Evolutionary conservation across 2,113 vertebrate species (phyloP).

Genomic region (Atlantisia rogersi): DNA sequence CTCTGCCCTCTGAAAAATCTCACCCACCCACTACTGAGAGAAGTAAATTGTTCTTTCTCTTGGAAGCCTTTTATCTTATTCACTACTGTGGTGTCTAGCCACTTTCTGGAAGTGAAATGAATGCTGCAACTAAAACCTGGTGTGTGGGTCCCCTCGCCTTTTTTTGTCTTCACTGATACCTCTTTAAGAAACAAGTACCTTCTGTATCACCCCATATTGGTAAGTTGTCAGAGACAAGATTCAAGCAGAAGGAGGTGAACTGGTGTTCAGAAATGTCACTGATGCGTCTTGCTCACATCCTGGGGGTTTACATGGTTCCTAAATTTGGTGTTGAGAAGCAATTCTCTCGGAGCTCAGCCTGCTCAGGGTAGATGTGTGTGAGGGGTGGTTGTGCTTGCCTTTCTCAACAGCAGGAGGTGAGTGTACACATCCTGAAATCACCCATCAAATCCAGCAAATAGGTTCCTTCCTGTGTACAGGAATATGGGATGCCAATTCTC

Average conservation of each 20-base stretch:
- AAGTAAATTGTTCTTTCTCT: not conserved
- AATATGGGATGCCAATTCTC: not conserved
- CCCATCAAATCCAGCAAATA: not conserved
- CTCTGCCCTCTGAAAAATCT: not conserved
- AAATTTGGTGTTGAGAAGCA: not conserved
- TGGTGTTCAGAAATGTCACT: not conserved
- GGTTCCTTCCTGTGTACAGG: not conserved
- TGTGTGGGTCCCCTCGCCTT: not conserved
- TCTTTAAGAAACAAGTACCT: not conserved
- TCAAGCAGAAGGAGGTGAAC: not conserved
- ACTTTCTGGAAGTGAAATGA: not conserved
- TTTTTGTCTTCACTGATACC: not conserved
- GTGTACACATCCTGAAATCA: not conserved
- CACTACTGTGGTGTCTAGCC: not conserved
- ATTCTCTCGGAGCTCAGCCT: not conserved
- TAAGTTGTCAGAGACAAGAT: conserved; percentile 20
- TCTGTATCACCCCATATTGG: not conserved
- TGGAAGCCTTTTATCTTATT: not conserved
- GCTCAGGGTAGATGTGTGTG: not conserved
- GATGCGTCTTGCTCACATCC: not conserved
- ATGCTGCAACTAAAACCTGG: not conserved
- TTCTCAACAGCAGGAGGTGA: not conserved
- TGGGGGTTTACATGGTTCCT: not conserved
- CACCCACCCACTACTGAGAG: not conserved
- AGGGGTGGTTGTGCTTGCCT: not conserved